Evolutionary conservation across 2,888 invertebrate species (phyloP).

Genomic region (Cephonodes hylas): DNA sequence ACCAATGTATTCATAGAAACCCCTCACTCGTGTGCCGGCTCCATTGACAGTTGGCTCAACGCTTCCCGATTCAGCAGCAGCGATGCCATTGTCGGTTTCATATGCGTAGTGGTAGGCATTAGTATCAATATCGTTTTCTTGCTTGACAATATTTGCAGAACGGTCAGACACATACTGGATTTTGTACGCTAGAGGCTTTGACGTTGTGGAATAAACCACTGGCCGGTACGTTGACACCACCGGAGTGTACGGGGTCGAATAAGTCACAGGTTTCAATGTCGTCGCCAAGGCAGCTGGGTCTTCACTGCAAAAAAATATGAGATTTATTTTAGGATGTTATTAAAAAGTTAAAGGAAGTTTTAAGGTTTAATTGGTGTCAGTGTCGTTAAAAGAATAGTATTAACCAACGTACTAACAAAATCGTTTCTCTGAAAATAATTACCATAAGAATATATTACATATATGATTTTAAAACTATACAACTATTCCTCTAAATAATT

Average conservation of each 20-base stretch:
- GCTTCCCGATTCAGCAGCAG: conserved; percentile 83
- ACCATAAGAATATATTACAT: too few relatives aligned
- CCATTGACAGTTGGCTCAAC: conserved; percentile 75
- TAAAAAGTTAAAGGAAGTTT: not conserved
- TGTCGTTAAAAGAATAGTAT: too few relatives aligned
- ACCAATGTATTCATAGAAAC: conserved; percentile 85
- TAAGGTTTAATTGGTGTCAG: too few relatives aligned
- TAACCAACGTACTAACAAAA: too few relatives aligned
- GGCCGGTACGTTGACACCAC: conserved; percentile 30
- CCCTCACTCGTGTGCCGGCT: conserved; percentile 82
- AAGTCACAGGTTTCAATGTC: conserved; percentile 41
- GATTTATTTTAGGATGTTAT: not conserved
- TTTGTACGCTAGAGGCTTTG: conserved; percentile 25
- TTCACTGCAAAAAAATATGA: conserved; percentile 36
- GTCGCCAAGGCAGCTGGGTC: conserved; percentile 40
- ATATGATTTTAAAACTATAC: too few relatives aligned
- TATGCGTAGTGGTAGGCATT: conserved; percentile 83
- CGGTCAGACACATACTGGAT: conserved; percentile 60
- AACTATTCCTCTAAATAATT: too few relatives aligned
- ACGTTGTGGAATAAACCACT: conserved; percentile 24
- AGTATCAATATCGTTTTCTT: conserved; percentile 70
- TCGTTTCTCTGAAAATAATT: too few relatives aligned
- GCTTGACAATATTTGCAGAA: conserved; percentile 78
- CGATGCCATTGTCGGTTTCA: conserved; percentile 84
- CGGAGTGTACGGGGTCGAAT: conserved; percentile 41